Evolutionary conservation across 2,888 invertebrate species (phyloP), one percentile per base, ranked within the genome.

Genomic region (Dione vanillae): DNA sequence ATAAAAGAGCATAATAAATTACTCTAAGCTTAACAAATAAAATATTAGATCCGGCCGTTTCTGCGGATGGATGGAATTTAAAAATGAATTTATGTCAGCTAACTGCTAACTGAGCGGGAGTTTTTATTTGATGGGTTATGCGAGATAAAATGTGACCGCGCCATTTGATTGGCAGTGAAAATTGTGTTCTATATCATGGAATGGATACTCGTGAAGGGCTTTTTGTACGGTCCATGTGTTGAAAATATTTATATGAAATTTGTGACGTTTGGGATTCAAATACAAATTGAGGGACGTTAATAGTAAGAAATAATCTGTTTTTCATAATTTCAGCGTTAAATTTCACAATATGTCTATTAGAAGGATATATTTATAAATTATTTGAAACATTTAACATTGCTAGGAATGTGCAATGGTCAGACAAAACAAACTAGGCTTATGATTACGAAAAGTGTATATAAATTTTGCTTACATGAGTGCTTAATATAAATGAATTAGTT

Each of bases 1-100:
- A 70, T 65, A 69, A 51, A 52, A 59, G n/a, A 69, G 7, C 43
- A n/a, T 52, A 59, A 43, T 65, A 65, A 65, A 67, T 49, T 71
- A 65, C 65, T n/a, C 51, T 58, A 20, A 58, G 58, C 43, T 19
- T 47, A 37, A 51, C 20, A 72, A 67, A 54, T 69, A 65, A 69
- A 74, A 71, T 74, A 74, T 75, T 72, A 72, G 47, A 72, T 72
- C 68, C 56, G 40, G 67, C 62, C 67, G 70, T 72, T 75, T 37
- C 19, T 67, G 59, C 41, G 47, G 70, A 61, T 37, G 35, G 51
- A 65, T 67, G 67, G 65, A 67, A 69, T 72, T 70, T 67, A 69
- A 67, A 72, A 70, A 70, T 65, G 59, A 61, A 74, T 74, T 75
- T 70, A 69, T 71, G 56, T 40, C 66, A 6, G 37, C 54, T 54